Conservation (phyloP, 2,888 invertebrate genomes). For the Pachydiplax longipennis region DNA sequence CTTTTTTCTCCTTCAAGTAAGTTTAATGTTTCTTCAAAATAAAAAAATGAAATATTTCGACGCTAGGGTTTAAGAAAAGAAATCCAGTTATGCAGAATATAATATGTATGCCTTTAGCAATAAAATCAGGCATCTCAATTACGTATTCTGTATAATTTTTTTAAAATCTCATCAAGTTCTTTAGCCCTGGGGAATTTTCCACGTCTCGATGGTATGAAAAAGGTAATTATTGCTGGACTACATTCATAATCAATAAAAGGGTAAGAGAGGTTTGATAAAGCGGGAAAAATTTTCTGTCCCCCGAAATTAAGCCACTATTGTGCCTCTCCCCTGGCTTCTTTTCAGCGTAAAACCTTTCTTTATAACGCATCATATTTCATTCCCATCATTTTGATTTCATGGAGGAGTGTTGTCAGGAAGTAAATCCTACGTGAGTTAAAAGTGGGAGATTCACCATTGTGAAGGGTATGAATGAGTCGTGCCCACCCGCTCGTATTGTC, state of each 20-base stretch:
- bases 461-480: neutral
- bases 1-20: too few relatives aligned
- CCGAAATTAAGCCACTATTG: neutral
- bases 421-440: neutral
- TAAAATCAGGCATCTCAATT: too few relatives aligned
- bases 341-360: neutral
- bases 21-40: too few relatives aligned
- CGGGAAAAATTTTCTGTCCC: neutral
- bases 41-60: too few relatives aligned
- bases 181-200: too few relatives aligned
- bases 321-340: neutral
- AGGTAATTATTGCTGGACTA: too few relatives aligned
- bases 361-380: neutral
- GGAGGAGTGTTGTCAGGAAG: neutral
- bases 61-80: too few relatives aligned
- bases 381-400: slow-evolving; percentile 13
- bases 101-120: too few relatives aligned
- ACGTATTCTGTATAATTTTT: too few relatives aligned
- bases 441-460: neutral
- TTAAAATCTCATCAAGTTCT: too few relatives aligned
- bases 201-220: too few relatives aligned
- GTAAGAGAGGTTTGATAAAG: neutral
- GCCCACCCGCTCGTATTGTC: neutral
- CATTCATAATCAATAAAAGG: neutral
- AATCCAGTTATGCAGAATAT: too few relatives aligned